A percentile compares a stretch with the other conserved stretches of the same genome.
Conservation (phyloP, 2,797 vertebrate genomes). For the Pantherophis alleghaniensis region DNA sequence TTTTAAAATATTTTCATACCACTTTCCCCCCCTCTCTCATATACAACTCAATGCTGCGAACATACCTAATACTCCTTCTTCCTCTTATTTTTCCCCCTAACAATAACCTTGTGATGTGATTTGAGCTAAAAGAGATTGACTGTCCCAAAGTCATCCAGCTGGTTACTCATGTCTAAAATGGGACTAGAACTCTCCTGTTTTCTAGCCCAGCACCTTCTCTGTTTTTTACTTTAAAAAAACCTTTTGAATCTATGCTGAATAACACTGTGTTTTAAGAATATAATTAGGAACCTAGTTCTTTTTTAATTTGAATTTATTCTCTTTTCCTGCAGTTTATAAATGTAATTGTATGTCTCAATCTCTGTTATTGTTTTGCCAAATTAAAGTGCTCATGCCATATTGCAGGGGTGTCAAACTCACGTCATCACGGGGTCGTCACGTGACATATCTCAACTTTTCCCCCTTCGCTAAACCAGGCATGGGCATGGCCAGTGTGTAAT, state of each 20-base stretch:
- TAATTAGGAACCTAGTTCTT: neutral
- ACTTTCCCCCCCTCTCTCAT: fast-evolving
- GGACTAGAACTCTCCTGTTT: neutral
- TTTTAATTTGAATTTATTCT: neutral
- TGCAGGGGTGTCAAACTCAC: neutral
- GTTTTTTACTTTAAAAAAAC: neutral
- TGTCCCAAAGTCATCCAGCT: neutral
- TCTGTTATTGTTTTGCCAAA: neutral
- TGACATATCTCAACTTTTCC: too few species aligned
- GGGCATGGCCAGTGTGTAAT: too few species aligned
- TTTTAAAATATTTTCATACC: too few species aligned
- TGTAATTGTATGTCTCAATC: neutral
- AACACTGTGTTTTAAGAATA: neutral
- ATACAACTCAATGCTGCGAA: too few species aligned
- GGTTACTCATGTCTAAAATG: neutral
- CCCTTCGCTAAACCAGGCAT: too few species aligned
- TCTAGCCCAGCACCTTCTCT: neutral
- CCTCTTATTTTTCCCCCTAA: too few species aligned
- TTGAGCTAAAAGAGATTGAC: too few species aligned
- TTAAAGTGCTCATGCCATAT: neutral
- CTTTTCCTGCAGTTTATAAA: neutral
- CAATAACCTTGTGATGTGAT: too few species aligned
- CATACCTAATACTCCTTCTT: too few species aligned
- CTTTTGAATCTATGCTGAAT: neutral
- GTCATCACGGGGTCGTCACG: too few species aligned